phyloP scores from a whole-genome alignment of 2,888 invertebrate genomes.

The Prostheceraeus crozeri region DNA sequence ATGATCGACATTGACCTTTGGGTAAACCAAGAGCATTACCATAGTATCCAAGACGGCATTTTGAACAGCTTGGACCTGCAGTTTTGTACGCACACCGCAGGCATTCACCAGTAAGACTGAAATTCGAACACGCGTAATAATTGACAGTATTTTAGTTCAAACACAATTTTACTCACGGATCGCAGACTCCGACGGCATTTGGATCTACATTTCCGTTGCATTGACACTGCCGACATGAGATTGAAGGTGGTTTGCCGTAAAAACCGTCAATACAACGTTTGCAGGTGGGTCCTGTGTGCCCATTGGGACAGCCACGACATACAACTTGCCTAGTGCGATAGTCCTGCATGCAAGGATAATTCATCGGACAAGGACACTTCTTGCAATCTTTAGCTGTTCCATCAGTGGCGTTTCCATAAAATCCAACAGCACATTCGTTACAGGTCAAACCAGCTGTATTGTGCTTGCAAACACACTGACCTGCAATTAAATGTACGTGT shows the following conservation, averaged over 20 bases:
- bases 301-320: too few species aligned
- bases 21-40: constrained; percentile 83
- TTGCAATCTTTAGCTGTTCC: constrained; percentile 60
- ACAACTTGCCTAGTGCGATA: too few species aligned
- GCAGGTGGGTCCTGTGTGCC: constrained; percentile 83
- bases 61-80: constrained; percentile 80
- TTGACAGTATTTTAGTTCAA: neutral
- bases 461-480: constrained; percentile 14
- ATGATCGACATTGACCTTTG: constrained; percentile 74
- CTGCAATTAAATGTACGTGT: neutral
- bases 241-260: constrained; percentile 71
- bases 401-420: constrained; percentile 53
- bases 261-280: constrained; percentile 61
- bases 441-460: constrained; percentile 23
- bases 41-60: constrained; percentile 81
- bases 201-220: constrained; percentile 74
- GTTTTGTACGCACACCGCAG: constrained; percentile 92
- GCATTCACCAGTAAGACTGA: constrained; percentile 84
- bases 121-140: constrained; percentile 9
- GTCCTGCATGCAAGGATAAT: too few species aligned
- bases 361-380: constrained; percentile 86
- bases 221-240: constrained; percentile 67
- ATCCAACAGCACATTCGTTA: constrained; percentile 15
- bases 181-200: constrained; percentile 93
- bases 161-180: constrained; percentile 59